Percentiles rank a stretch among this genome's conserved stretches.
These are phyloP conservation scores for Sebastes cheni DNA, from an alignment of 2,797 vertebrate species.

Conservation along the genomic window DNA sequence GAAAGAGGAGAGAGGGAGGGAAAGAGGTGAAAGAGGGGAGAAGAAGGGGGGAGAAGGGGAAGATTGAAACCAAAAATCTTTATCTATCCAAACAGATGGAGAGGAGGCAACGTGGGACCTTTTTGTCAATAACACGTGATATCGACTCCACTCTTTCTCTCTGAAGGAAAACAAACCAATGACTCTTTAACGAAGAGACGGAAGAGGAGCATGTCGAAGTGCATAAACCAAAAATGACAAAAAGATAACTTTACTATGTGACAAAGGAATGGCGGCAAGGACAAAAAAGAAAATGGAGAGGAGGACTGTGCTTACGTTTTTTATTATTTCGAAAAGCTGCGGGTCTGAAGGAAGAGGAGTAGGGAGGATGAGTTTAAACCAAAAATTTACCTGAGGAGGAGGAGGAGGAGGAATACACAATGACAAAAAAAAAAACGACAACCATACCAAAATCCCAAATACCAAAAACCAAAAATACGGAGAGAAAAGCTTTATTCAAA, in stretches of 20 bases:
- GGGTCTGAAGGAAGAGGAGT: slow-evolving; percentile 75
- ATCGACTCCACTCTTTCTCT: slow-evolving; percentile 60
- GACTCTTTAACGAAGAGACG: slow-evolving; percentile 61
- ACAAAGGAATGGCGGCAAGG: slow-evolving; percentile 71
- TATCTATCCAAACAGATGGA: slow-evolving; percentile 76
- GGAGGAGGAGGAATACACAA: slow-evolving; percentile 77
- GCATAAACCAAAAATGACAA: slow-evolving; percentile 83
- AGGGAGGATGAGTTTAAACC: slow-evolving; percentile 81
- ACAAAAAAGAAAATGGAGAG: slow-evolving; percentile 55
- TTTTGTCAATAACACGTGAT: slow-evolving; percentile 71
- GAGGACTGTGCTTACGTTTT: slow-evolving; percentile 61
- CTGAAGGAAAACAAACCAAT: slow-evolving; percentile 65
- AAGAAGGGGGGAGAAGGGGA: slow-evolving; percentile 62
- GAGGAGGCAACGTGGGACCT: slow-evolving; percentile 74
- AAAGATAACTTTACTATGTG: slow-evolving; percentile 78
- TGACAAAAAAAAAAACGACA: slow-evolving; percentile 78
- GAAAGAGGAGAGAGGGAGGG: slow-evolving; percentile 81
- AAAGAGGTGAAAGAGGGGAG: slow-evolving; percentile 70
- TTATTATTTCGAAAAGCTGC: slow-evolving; percentile 69
- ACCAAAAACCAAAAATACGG: slow-evolving; percentile 91
- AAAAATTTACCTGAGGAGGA: slow-evolving; percentile 81
- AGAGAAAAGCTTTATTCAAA: slow-evolving; percentile 96
- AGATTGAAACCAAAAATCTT: slow-evolving; percentile 85
- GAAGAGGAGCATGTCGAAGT: slow-evolving; percentile 57
- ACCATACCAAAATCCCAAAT: slow-evolving; percentile 87